phyloP scores from a whole-genome alignment of 1,140 invertebrate species.

The Drosophila quadrilineata region DNA sequence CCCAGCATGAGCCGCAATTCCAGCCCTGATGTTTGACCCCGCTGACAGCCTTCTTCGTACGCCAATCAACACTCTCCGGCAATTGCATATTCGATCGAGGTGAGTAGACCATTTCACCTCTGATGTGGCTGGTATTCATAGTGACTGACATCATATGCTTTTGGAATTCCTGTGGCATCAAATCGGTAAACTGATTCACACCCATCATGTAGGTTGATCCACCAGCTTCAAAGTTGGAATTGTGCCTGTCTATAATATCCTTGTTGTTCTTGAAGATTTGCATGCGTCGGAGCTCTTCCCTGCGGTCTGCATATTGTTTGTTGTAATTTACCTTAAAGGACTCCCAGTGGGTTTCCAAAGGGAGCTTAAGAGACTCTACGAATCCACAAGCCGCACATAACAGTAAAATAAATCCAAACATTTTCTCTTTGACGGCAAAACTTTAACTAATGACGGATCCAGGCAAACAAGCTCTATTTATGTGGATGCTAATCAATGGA shows the following conservation, averaged over 20 bases:
- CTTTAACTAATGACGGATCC: no score
- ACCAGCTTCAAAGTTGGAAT: slow-evolving; percentile 86
- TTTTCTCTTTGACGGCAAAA: not conserved
- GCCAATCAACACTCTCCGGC: slow-evolving; percentile 91
- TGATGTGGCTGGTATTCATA: not conserved
- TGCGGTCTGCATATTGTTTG: not conserved
- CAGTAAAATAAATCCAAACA: not conserved
- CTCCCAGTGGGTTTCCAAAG: not conserved
- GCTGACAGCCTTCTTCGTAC: slow-evolving; percentile 91
- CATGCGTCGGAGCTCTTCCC: slow-evolving; percentile 83
- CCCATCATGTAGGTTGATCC: slow-evolving; percentile 84
- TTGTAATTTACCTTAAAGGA: not conserved
- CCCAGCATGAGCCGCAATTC: slow-evolving; percentile 94
- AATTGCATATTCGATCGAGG: slow-evolving; percentile 86
- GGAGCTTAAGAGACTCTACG: no score
- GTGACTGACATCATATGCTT: slow-evolving; percentile 80
- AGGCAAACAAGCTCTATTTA: no score
- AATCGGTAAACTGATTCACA: slow-evolving; percentile 91
- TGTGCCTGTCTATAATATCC: slow-evolving; percentile 90
- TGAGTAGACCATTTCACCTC: slow-evolving; percentile 83
- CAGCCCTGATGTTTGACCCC: slow-evolving; percentile 93
- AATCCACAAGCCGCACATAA: no score
- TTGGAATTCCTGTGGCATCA: slow-evolving; percentile 90
- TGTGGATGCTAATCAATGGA: no score
- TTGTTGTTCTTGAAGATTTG: slow-evolving; percentile 93